These are phyloP conservation scores for Epinephelus awoara DNA, from an alignment of 2,797 vertebrate genomes.

Conservation along the genomic window DNA sequence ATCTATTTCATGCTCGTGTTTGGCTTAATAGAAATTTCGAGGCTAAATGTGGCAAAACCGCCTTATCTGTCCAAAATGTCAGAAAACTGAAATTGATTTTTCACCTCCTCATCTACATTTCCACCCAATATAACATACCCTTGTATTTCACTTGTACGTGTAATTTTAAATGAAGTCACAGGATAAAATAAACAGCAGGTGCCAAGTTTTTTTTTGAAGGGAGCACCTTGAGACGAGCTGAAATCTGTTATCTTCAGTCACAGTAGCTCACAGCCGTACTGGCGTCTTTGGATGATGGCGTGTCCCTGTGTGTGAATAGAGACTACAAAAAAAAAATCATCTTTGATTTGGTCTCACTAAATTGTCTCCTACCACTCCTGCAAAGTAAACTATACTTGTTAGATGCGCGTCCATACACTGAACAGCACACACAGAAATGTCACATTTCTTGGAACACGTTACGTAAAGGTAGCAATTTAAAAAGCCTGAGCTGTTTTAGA, in stretches of 20 bases:
- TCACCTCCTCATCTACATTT: slow-evolving; percentile 62
- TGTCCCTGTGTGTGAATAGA: slow-evolving; percentile 30
- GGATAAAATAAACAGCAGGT: slow-evolving; percentile 36
- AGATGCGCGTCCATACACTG: slow-evolving; percentile 26
- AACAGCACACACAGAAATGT: slow-evolving; percentile 33
- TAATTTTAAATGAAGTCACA: slow-evolving; percentile 52
- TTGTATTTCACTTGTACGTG: slow-evolving; percentile 36
- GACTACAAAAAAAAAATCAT: slow-evolving; percentile 32
- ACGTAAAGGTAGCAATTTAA: neutral
- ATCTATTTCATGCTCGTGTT: slow-evolving; percentile 87
- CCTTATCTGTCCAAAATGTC: slow-evolving; percentile 75
- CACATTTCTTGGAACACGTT: slow-evolving; percentile 21
- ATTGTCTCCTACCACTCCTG: slow-evolving; percentile 13
- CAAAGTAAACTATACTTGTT: slow-evolving; percentile 23
- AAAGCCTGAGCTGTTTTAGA: slow-evolving; percentile 32
- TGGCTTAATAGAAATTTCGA: slow-evolving; percentile 84
- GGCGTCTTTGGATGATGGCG: slow-evolving; percentile 21
- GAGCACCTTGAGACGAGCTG: neutral
- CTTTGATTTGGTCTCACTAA: slow-evolving; percentile 52
- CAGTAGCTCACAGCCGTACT: slow-evolving; percentile 34
- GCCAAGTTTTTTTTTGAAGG: slow-evolving; percentile 23
- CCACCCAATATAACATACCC: slow-evolving; percentile 23
- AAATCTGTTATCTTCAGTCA: slow-evolving; percentile 36
- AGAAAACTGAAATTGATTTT: slow-evolving; percentile 72
- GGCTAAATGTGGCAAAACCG: slow-evolving; percentile 75